Base-by-base conservation (phyloP, 1,140 invertebrate species). In the Tetramorium parvispinum region DNA sequence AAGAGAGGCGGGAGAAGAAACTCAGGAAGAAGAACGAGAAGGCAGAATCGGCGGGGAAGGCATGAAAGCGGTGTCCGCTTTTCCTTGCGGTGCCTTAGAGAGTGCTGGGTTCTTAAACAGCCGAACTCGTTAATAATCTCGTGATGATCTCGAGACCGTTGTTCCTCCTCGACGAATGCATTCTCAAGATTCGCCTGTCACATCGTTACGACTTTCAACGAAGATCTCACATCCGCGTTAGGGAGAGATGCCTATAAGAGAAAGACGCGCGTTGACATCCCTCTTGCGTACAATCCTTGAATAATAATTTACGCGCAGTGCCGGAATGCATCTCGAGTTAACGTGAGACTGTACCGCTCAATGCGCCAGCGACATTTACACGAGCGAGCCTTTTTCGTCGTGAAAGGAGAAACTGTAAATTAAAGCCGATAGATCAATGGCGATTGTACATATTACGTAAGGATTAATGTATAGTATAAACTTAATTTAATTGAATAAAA, bases 381-480 rank as follows among this genome's bases (percentile, higher is more conserved):
- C 76, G 49, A 63, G 40, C 10, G 57, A 46, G 57, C 11, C 24
- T 49, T 51, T 53, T 65, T 65, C 21, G 40, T 46, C 5, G 16
- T 32, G 43, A 78, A 78, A 78, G 59, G 11, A 49, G 43, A 43
- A 65, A 65, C 24, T 27, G 55, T 63, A 63, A 43, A 77, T 77
- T 77, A 46, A 21, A 61, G 13, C 53, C 51, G 53, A 57, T 43
- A 27, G 55, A n/a, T 11, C 16, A 63, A 32, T 27, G 65, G 46
- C 27, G 24, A 49, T 49, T 78, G 59, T 78, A 78, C 11, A 78
- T 78, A 78, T 32, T 78, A 1, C 10, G n/a, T 63, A 65, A 24
- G 18, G 27, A 49, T 78, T 78, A 46, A 43, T 27, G 18, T 46
- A 46, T 24, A 68, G 40, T 49, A 40, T 61, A n/a, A 63, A 61